phyloP scores from a whole-genome alignment of 2,797 vertebrate species.

The Ambastaia sidthimunki region DNA sequence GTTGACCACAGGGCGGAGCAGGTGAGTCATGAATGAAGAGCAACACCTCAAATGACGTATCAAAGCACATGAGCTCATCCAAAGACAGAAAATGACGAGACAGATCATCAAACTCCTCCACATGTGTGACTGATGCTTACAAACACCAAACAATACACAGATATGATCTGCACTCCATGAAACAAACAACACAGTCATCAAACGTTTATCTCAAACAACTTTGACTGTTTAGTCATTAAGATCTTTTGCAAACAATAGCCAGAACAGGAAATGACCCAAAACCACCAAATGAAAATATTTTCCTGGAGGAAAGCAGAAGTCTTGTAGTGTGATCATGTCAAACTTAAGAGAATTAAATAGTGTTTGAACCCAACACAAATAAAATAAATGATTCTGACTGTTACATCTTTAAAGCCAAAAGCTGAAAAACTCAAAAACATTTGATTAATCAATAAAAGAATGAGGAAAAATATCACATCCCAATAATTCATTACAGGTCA shows the following conservation, averaged over 20 bases:
- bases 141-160: slow-evolving; percentile 12
- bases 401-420: too few relatives aligned
- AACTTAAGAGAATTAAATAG: background rate
- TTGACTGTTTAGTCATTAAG: too few relatives aligned
- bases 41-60: slow-evolving; percentile 53
- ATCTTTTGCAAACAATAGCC: background rate
- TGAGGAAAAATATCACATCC: too few relatives aligned
- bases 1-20: slow-evolving; percentile 43
- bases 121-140: slow-evolving; percentile 43
- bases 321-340: too few relatives aligned
- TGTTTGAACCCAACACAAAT: slow-evolving; percentile 18
- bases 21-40: slow-evolving; percentile 43
- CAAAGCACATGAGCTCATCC: slow-evolving; percentile 51
- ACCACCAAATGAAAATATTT: slow-evolving; percentile 16
- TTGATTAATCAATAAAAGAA: too few relatives aligned
- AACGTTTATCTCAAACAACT: background rate
- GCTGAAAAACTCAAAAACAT: background rate
- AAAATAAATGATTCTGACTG: background rate
- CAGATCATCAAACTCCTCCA: slow-evolving; percentile 64
- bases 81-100: slow-evolving; percentile 11
- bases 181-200: slow-evolving; percentile 13
- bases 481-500: too few relatives aligned
- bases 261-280: slow-evolving; percentile 7
- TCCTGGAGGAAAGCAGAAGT: slow-evolving; percentile 11
- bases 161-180: background rate